Evolutionary conservation across 1,140 invertebrate genomes (phyloP), one percentile per base, ranked within the genome.

Genomic region (Bathynomus jamesi): DNA sequence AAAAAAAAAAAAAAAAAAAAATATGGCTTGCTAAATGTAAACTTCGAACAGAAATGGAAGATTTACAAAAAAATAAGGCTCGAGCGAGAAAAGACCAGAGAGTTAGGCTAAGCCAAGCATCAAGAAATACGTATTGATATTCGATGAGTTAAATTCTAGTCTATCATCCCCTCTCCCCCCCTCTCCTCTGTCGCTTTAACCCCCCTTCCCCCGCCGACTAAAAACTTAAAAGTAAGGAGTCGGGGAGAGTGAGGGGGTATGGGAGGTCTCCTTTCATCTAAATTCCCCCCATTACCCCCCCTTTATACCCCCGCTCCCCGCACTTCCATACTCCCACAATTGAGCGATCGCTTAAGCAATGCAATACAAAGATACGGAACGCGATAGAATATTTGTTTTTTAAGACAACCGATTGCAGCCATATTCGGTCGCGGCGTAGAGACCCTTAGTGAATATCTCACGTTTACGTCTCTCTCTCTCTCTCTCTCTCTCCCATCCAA

Each of bases 111-210:
- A 64, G n/a, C 27, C 63, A 28, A 29, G 63, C 25, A 29, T 29
- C 29, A 65, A 65, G 27, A 28, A 65, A 65, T 65, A n/a, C 27
- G 29, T 28, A 65, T 65, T 30, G 29, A 65, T 28, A 28, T 65
- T 25, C 27, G 63, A 65, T 28, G 27, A 65, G 27, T 28, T 30
- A 28, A 65, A 65, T 65, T 28, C 27, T 30, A n/a, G 63, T 28
- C 63, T 30, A 28, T 28, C 27, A 30, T 65, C 27, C 27, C 29
- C 63, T 28, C 27, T 27, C 11, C 28, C n/a, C 28, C 62, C 8
- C 29, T 53, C 13, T 21, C 40, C 40, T 28, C 8, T 8, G n/a
- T n/a, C n/a, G 3, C 27, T 65, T 27, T 13, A 28, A 65, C 27
- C 29, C 28, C 25, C 17, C n/a, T n/a, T n/a, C n/a, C n/a, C n/a